Percentiles rank a stretch among this genome's conserved stretches.
These are phyloP conservation scores for Lasioglossum oenotherae DNA, from an alignment of 2,888 invertebrate species.

Conservation along the genomic window DNA sequence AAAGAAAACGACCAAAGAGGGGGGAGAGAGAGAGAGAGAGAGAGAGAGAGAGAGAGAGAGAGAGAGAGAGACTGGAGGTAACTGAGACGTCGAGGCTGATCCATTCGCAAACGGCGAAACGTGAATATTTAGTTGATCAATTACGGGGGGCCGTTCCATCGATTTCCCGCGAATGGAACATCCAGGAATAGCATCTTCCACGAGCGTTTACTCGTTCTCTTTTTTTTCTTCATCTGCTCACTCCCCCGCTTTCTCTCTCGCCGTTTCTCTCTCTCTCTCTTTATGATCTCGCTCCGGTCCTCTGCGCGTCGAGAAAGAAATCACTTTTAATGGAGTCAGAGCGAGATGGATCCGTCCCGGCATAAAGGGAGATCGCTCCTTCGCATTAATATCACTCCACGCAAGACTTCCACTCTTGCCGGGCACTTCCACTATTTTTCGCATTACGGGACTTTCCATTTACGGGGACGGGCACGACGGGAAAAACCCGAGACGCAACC, in stretches of 20 bases:
- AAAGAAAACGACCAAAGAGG: neutral
- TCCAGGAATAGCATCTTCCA: slow-evolving; percentile 30
- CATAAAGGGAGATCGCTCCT: slow-evolving; percentile 67
- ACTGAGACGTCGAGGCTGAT: slow-evolving; percentile 30
- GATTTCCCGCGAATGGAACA: slow-evolving; percentile 38
- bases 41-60: neutral
- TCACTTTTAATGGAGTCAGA: slow-evolving; percentile 65
- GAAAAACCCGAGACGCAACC: slow-evolving; percentile 57
- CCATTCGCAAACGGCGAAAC: slow-evolving; percentile 43
- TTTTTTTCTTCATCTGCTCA: neutral
- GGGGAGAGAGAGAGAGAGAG: neutral
- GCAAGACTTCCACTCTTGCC: slow-evolving; percentile 55
- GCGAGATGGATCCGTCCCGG: slow-evolving; percentile 50
- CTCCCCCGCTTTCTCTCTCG: neutral
- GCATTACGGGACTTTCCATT: slow-evolving; percentile 66
- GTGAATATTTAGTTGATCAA: slow-evolving; percentile 63
- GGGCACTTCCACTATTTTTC: slow-evolving; percentile 63
- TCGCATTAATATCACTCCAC: slow-evolving; percentile 70
- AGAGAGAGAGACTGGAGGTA: neutral
- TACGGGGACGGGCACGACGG: slow-evolving; percentile 43
- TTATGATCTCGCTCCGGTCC: neutral
- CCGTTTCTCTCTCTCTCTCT: neutral
- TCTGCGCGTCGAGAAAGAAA: slow-evolving; percentile 46
- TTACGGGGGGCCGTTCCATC: slow-evolving; percentile 49
- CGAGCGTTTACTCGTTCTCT: slow-evolving; percentile 14